Evolutionary conservation across 1,140 invertebrate species (phyloP).

Genomic region (Caerostris darwini): DNA sequence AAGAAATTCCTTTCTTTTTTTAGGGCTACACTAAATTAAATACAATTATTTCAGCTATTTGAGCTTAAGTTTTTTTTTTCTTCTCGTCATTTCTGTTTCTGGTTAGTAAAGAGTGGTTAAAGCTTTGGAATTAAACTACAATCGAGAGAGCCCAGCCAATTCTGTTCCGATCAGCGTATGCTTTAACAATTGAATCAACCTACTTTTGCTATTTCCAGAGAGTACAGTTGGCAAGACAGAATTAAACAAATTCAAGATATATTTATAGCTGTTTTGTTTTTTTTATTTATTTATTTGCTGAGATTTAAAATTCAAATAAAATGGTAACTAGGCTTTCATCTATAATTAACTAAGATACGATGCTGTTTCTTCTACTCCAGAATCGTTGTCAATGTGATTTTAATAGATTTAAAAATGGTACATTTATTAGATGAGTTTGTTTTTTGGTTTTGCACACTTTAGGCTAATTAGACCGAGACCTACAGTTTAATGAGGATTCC

Average conservation of each 20-base stretch:
- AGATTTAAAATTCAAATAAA: background rate
- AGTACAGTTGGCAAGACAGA: background rate
- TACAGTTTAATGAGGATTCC: no score
- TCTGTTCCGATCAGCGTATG: background rate
- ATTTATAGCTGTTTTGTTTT: background rate
- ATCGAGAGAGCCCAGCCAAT: background rate
- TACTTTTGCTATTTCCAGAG: conserved; percentile 9
- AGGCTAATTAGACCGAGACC: no score
- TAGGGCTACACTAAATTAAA: background rate
- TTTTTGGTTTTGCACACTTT: no score
- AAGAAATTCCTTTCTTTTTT: background rate
- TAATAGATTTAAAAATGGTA: no score
- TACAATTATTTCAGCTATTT: background rate
- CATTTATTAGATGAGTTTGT: no score
- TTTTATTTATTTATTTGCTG: background rate
- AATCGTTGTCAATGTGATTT: no score
- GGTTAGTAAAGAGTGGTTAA: background rate
- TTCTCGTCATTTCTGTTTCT: no score
- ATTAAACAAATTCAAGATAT: background rate
- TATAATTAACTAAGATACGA: background rate
- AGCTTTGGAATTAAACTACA: conserved; percentile 8
- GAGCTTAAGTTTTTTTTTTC: background rate
- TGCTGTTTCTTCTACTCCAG: no score
- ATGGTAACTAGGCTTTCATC: background rate
- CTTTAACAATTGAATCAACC: conserved; percentile 45